phyloP scores from a whole-genome alignment of 2,797 vertebrate genomes.

The Vireo griseus region DNA sequence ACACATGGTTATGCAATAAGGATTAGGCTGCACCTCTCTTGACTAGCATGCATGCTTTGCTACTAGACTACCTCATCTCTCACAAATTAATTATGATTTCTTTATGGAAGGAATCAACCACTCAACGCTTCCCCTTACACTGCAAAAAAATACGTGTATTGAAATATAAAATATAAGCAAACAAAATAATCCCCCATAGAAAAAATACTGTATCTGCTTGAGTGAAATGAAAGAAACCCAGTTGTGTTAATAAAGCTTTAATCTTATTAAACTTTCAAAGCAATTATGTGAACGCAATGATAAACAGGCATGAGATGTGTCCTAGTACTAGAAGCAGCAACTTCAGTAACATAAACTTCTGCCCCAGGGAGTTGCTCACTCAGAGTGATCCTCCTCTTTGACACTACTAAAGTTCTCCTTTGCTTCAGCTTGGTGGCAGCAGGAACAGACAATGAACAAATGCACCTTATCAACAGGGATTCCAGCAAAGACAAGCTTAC shows the following conservation, averaged over 20 bases:
- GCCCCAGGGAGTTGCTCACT: constrained; percentile 1
- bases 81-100: background rate
- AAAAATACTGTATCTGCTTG: background rate
- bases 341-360: background rate
- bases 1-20: background rate
- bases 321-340: background rate
- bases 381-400: background rate
- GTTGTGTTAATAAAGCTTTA: background rate
- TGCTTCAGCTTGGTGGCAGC: background rate
- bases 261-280: background rate
- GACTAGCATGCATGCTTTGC: background rate
- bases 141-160: background rate
- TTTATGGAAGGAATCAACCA: background rate
- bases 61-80: background rate
- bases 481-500: background rate
- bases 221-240: background rate
- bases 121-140: background rate
- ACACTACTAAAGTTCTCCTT: background rate
- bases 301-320: background rate
- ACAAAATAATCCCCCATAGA: background rate
- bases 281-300: background rate
- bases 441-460: background rate
- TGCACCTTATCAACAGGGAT: background rate
- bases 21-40: background rate
- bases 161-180: background rate